Evolutionary conservation across 2,888 invertebrate species (phyloP).

Genomic region (Sinhomidia bicolor): DNA sequence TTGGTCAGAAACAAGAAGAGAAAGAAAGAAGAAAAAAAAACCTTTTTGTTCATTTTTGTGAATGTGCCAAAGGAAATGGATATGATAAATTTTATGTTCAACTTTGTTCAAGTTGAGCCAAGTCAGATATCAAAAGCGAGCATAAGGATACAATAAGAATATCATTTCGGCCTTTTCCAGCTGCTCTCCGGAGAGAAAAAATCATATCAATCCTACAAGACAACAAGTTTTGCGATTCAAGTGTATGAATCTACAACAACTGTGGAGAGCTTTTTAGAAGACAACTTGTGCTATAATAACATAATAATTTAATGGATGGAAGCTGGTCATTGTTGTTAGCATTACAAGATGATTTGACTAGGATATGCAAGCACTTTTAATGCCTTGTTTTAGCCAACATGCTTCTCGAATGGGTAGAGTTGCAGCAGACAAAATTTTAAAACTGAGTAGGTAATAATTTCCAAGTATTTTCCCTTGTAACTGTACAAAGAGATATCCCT

Average conservation of each 20-base stretch:
- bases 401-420: too few relatives aligned
- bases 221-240: background rate
- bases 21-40: background rate
- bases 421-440: too few relatives aligned
- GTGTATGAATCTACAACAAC: background rate
- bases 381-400: too few relatives aligned
- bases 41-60: slow-evolving; percentile 47
- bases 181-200: background rate
- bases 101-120: slow-evolving; percentile 22
- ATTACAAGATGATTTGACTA: background rate
- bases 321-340: background rate
- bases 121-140: background rate
- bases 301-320: background rate
- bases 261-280: too few relatives aligned
- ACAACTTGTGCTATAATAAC: too few relatives aligned
- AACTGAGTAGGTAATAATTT: too few relatives aligned
- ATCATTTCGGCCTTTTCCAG: slow-evolving; percentile 46
- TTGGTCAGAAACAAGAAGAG: background rate
- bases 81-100: slow-evolving; percentile 59
- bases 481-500: too few relatives aligned
- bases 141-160: too few relatives aligned
- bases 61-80: slow-evolving; percentile 64
- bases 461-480: too few relatives aligned
- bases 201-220: background rate
- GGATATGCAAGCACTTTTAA: too few relatives aligned